Percentiles rank a stretch among this genome's conserved stretches.
Conservation (phyloP, 2,888 invertebrate genomes). For the Cloeon dipterum region DNA sequence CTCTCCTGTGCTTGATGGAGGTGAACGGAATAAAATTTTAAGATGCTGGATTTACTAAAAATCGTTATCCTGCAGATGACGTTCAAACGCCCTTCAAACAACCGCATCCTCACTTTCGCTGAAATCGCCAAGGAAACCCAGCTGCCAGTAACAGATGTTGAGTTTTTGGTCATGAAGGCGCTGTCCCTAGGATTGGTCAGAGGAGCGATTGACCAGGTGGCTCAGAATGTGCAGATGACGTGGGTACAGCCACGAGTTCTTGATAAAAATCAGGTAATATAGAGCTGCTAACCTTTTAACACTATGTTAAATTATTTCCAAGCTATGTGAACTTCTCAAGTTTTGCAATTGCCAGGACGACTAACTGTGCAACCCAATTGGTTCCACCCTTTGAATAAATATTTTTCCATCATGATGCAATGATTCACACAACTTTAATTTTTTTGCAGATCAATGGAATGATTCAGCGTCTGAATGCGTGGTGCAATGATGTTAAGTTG, state of each 20-base stretch:
- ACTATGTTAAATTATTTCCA: not conserved
- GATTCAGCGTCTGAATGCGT: constrained; percentile 42
- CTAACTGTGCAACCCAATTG: not conserved
- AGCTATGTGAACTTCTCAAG: not conserved
- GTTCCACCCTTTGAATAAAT: constrained; percentile 3
- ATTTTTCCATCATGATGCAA: constrained; percentile 2
- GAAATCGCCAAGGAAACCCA: constrained; percentile 77
- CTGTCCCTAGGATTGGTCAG: constrained; percentile 80
- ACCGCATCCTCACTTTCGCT: constrained; percentile 62
- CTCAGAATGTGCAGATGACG: constrained; percentile 46
- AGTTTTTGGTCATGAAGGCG: constrained; percentile 93
- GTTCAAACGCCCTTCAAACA: constrained; percentile 75
- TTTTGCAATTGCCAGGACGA: too few species aligned
- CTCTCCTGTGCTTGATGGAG: constrained; percentile 90
- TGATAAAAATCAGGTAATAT: constrained; percentile 31
- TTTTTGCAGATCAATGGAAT: constrained; percentile 37
- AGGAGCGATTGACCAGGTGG: constrained; percentile 88
- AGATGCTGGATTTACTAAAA: not conserved
- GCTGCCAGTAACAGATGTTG: constrained; percentile 67
- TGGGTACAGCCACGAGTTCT: constrained; percentile 73
- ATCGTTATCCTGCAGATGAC: constrained; percentile 46
- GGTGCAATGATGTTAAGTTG: constrained; percentile 47
- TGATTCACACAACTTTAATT: not conserved
- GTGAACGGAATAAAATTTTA: constrained; percentile 19
- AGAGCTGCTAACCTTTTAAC: too few species aligned